A percentile compares a stretch with the other conserved stretches of the same genome.
phyloP scores from a whole-genome alignment of 2,888 invertebrate genomes.

The Chloroclysta siterata region DNA sequence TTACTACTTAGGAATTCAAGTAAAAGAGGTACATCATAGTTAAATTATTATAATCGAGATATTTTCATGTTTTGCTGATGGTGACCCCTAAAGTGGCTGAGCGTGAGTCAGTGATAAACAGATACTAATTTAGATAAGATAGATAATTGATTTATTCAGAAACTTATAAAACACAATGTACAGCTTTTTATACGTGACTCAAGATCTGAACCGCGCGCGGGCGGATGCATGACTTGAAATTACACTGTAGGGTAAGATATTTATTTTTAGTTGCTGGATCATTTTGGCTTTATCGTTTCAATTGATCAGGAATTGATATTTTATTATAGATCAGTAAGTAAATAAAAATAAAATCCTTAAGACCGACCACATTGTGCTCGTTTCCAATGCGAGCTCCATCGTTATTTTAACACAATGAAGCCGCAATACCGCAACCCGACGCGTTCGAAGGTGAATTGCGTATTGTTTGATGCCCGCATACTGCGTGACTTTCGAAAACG shows the following conservation, averaged over 20 bases:
- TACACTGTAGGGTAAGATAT: background rate
- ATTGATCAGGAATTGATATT: slow-evolving; percentile 51
- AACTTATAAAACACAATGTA: background rate
- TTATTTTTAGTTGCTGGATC: slow-evolving; percentile 4
- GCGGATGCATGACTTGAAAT: slow-evolving; percentile 5
- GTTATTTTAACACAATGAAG: slow-evolving; percentile 83
- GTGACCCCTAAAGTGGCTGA: background rate
- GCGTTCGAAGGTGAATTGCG: slow-evolving; percentile 84
- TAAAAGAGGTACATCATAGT: background rate
- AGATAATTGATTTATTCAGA: too few relatives aligned
- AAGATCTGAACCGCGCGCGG: background rate
- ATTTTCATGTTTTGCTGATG: background rate
- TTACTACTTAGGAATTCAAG: background rate
- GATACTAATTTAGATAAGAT: too few relatives aligned
- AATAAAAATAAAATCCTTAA: slow-evolving; percentile 66
- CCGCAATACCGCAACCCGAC: slow-evolving; percentile 84
- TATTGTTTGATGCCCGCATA: slow-evolving; percentile 82
- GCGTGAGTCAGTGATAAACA: background rate
- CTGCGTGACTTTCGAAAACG: slow-evolving; percentile 77
- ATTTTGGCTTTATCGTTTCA: background rate
- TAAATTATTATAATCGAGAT: background rate
- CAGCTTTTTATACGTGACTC: background rate
- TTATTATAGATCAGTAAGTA: slow-evolving; percentile 36
- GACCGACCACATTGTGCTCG: slow-evolving; percentile 69
- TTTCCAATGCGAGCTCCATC: slow-evolving; percentile 75